Conservation (phyloP, 2,888 invertebrate genomes). For the Cordilura impudica region DNA sequence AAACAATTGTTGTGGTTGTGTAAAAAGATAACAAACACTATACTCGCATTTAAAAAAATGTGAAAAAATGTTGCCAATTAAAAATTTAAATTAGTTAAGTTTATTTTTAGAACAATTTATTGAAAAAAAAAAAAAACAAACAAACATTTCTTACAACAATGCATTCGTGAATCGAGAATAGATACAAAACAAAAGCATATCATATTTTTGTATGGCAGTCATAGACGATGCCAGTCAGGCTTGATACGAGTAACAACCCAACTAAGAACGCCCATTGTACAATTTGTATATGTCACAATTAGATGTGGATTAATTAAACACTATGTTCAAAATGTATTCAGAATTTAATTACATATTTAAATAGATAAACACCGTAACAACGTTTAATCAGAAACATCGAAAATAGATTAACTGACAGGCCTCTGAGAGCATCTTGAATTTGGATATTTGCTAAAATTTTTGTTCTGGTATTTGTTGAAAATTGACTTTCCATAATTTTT, state of each 20-base stretch:
- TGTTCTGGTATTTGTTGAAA: background rate
- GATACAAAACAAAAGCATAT: slow-evolving; percentile 24
- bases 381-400: no score
- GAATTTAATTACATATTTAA: no score
- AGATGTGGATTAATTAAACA: background rate
- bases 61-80: slow-evolving; percentile 56
- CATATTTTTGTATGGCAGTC: background rate
- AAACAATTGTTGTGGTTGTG: slow-evolving; percentile 64
- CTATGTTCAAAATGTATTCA: background rate
- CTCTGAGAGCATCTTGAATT: background rate
- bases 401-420: no score
- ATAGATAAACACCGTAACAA: no score
- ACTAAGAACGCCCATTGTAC: background rate
- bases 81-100: slow-evolving; percentile 61
- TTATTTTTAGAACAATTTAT: slow-evolving; percentile 62
- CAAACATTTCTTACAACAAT: slow-evolving; percentile 26
- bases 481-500: no score
- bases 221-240: background rate
- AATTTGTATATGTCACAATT: slow-evolving; percentile 2
- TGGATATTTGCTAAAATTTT: background rate
- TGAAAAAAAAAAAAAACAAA: slow-evolving; percentile 31
- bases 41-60: background rate
- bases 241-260: background rate
- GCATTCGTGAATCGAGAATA: slow-evolving; percentile 41
- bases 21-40: slow-evolving; percentile 20